A percentile compares a stretch with the other conserved stretches of the same genome.
phyloP scores from a whole-genome alignment of 2,113 vertebrate genomes.

The Leuciscus idus region DNA sequence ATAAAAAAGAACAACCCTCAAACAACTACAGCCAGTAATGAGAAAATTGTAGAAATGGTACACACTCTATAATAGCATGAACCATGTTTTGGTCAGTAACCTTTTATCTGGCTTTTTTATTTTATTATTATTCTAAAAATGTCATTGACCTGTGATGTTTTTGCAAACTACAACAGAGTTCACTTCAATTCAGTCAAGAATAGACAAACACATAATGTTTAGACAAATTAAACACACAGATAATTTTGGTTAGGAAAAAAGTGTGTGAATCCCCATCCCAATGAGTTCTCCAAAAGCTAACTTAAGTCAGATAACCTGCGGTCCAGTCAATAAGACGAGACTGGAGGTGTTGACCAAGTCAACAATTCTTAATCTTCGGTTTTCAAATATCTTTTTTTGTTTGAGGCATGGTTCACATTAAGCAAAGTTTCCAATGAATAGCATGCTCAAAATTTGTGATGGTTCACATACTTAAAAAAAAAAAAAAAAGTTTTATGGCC shows the following conservation, averaged over 20 bases:
- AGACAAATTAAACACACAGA: neutral
- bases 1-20: neutral
- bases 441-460: neutral
- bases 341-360: neutral
- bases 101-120: neutral
- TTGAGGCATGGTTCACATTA: too few species aligned
- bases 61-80: neutral
- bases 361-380: neutral
- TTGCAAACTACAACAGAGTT: neutral
- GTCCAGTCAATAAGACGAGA: neutral
- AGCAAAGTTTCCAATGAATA: too few species aligned
- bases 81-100: neutral
- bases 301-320: neutral
- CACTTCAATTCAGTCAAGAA: neutral
- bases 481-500: neutral
- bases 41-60: neutral
- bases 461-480: neutral
- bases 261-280: neutral
- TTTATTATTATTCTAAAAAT: too few species aligned
- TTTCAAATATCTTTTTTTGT: neutral
- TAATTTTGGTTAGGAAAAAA: neutral
- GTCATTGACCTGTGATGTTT: neutral
- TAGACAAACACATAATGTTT: neutral
- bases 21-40: neutral
- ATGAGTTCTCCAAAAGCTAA: neutral